A percentile compares a stretch with the other conserved stretches of the same genome.
These are phyloP conservation scores for Rotaria socialis DNA, from an alignment of 2,888 invertebrate genomes.

Conservation along the genomic window DNA sequence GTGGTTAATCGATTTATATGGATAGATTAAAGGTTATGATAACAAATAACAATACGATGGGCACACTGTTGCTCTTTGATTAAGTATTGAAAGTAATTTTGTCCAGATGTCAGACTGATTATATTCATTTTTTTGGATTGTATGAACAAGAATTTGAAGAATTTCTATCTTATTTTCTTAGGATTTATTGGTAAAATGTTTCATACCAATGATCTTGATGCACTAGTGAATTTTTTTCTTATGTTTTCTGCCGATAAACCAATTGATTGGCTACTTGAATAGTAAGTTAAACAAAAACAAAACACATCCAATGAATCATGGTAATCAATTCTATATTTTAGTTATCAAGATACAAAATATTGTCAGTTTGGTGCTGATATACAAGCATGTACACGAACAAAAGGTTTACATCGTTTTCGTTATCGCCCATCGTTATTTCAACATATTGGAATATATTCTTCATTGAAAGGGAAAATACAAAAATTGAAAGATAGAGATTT, in stretches of 20 bases:
- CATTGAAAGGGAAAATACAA: conserved; percentile 89
- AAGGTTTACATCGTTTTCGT: conserved; percentile 58
- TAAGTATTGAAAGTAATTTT: too few relatives aligned
- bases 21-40: too few relatives aligned
- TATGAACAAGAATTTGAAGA: too few relatives aligned
- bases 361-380: conserved; percentile 68
- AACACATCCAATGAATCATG: conserved; percentile 57
- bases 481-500: conserved; percentile 87
- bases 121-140: too few relatives aligned
- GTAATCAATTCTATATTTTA: not conserved
- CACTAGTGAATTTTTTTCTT: conserved; percentile 82
- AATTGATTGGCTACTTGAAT: conserved; percentile 89
- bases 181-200: conserved; percentile 68
- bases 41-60: too few relatives aligned
- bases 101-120: too few relatives aligned
- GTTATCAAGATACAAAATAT: conserved; percentile 40
- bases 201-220: conserved; percentile 76
- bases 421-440: conserved; percentile 87
- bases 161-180: not conserved
- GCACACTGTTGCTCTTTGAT: too few relatives aligned
- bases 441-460: conserved; percentile 89
- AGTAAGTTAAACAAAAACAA: conserved; percentile 68
- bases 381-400: conserved; percentile 64
- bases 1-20: too few relatives aligned
- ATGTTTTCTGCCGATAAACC: conserved; percentile 93